These are phyloP conservation scores for Philotrypesis tridentata DNA, from an alignment of 1,140 invertebrate genomes.

Conservation along the genomic window DNA sequence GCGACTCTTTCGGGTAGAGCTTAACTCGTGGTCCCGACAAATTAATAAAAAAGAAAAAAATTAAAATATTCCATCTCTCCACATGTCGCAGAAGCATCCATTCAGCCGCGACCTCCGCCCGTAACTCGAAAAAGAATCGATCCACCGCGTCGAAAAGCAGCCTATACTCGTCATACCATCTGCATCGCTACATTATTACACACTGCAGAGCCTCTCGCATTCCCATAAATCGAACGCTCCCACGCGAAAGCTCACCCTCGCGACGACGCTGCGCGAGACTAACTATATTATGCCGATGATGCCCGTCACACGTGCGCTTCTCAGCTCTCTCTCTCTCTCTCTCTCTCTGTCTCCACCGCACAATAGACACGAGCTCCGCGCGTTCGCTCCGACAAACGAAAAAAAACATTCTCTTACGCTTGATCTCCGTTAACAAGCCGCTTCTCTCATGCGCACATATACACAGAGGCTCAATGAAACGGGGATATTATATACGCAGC, in stretches of 20 bases:
- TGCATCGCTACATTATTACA: background rate
- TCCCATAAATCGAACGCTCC: conserved; percentile 38
- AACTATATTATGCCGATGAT: background rate
- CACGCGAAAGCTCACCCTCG: conserved; percentile 8
- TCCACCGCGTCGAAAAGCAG: background rate
- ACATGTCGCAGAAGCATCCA: too few relatives aligned
- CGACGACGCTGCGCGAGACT: background rate
- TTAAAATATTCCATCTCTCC: too few relatives aligned
- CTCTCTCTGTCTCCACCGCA: background rate
- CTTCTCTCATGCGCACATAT: background rate
- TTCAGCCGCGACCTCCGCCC: too few relatives aligned
- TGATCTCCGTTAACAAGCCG: conserved; percentile 18
- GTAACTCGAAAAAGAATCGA: too few relatives aligned
- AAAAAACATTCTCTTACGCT: conserved; percentile 22
- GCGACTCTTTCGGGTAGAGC: too few relatives aligned
- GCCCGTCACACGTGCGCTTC: too few relatives aligned
- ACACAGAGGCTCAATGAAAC: background rate
- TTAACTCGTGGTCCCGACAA: too few relatives aligned
- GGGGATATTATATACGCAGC: background rate
- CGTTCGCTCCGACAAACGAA: background rate
- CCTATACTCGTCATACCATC: too few relatives aligned
- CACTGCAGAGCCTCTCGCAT: background rate
- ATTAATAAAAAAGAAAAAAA: too few relatives aligned
- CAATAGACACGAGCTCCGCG: background rate
- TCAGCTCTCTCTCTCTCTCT: too few relatives aligned